Evolutionary conservation across 2,113 vertebrate genomes (phyloP), one percentile per base, ranked within the genome.

Genomic region (Cryptotis parvus): DNA sequence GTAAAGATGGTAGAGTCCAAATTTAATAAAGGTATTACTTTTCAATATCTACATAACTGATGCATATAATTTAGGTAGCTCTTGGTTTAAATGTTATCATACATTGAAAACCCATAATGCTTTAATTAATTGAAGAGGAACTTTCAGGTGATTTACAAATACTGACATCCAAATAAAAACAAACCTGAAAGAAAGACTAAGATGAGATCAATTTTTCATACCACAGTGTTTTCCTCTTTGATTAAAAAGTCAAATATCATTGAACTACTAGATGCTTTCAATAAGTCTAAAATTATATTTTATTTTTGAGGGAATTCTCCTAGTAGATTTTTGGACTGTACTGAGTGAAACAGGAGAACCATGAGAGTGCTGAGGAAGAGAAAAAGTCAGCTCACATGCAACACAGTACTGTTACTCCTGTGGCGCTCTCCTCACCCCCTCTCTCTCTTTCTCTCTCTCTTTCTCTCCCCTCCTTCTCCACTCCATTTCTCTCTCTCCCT

Each of bases 11-110:
- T 65, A 83, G 79, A 84, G 81, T 26, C 4, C 11, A 84, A 85
- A 90, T 26, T 81, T 90, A 79, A 76, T 75, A 66, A 87, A n/a
- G 52, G 74, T 78, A n/a, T 65, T 39, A 55, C 91, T 77, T 76
- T 74, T 63, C 41, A 77, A 66, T 43, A 74, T 84, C 70, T 82
- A 72, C 14, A 52, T 84, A 26, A 61, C 69, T 84, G 81, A 55
- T 22, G 43, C 65, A 63, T 58, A 84, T 58, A 58, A 58, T 58
- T 58, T 68, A 65, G 84, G 37, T 88, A 66, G 41, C 33, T 86
- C 66, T 84, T 90, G 5, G 82, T 55, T 87, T 88, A 87, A 78
- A 72, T 61, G 66, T 37, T 77, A 90, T 72, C 73, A 87, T 41
- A 83, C 55, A 6, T 33, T 31, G 63, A 91, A 94, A 45, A 37